Conservation (phyloP, 2,113 vertebrate genomes). For the Notothenia rossii region DNA sequence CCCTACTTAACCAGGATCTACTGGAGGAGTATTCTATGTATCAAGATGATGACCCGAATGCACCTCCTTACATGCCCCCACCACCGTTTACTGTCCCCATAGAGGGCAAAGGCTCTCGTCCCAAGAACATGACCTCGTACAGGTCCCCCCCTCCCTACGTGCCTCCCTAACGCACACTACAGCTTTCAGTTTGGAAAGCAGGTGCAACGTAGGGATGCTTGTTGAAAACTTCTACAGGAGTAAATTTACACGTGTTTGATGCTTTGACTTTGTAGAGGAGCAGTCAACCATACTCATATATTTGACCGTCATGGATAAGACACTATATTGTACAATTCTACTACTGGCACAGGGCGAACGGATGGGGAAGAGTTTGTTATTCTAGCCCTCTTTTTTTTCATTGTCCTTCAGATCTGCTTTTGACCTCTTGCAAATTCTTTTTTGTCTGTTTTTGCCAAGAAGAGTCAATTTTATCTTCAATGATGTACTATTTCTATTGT, state of each 20-base stretch:
- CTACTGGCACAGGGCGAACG: conserved; percentile 65
- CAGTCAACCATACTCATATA: conserved; percentile 70
- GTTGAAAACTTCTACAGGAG: conserved; percentile 69
- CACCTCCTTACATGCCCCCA: conserved; percentile 95
- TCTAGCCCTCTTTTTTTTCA: conserved; percentile 49
- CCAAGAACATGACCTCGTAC: conserved; percentile 98
- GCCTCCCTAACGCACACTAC: conserved; percentile 89
- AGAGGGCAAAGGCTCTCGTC: conserved; percentile 96
- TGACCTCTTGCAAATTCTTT: conserved; percentile 71
- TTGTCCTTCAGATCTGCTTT: conserved; percentile 78
- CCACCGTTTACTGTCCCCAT: conserved; percentile 95
- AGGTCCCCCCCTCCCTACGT: conserved; percentile 97
- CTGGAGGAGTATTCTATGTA: conserved; percentile 93
- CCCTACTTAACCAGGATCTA: conserved; percentile 92
- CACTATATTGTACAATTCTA: conserved; percentile 61
- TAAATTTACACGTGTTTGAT: conserved; percentile 74
- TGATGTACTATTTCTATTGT: conserved; percentile 84
- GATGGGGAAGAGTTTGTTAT: conserved; percentile 65
- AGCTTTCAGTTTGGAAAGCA: conserved; percentile 65
- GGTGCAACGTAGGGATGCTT: conserved; percentile 68
- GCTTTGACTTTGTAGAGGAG: conserved; percentile 79
- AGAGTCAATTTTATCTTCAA: conserved; percentile 82
- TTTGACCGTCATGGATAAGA: conserved; percentile 75
- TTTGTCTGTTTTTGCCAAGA: conserved; percentile 76
- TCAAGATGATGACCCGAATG: conserved; percentile 95